Evolutionary conservation across 2,113 vertebrate species (phyloP), one percentile per base, ranked within the genome.

Genomic region (Hyaena hyaena): DNA sequence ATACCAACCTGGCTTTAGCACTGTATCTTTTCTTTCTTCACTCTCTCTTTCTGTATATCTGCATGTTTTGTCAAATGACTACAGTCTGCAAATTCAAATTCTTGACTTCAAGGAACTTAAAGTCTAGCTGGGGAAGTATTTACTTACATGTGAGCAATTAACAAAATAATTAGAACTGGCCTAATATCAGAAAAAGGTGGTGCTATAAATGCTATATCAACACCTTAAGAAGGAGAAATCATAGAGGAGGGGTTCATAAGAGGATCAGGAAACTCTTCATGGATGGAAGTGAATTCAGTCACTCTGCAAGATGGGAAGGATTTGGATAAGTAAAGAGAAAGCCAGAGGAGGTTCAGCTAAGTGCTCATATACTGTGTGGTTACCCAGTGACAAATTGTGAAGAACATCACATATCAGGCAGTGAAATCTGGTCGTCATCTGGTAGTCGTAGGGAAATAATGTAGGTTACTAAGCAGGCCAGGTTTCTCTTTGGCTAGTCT

Each of bases 131-230:
- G 53, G 48, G 45, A 74, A 43, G 65, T 65, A 28, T 68, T 97
- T 93, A 89, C 45, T 79, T 95, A 94, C 3, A 53, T 9, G 39
- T 10, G 63, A 85, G 8, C 14, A 90, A 80, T 61, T 71, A 93
- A 84, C n/a, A 81, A 93, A 93, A 90, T 93, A 90, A 85, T 69
- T 83, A 95, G 73, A 90, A 74, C 79, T 69, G 77, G 4, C 35
- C 77, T 74, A 91, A 48, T 91, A 80, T 14, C 16, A 65, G 61
- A 84, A 90, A 65, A 86, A 80, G 33, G 17, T 69, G 79, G 9
- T 88, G 1, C 15, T 69, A 33, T 81, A 90, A 87, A 31, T 77
- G 45, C n/a, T 55, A 1, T 65, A 83, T 15, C 14, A 63, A 63
- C 4, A 76, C 15, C 19, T 81, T 65, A 53, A 92, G 74, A 61